These are phyloP conservation scores for Sebastes elongatus DNA, from an alignment of 2,797 vertebrate genomes.

Conservation along the genomic window DNA sequence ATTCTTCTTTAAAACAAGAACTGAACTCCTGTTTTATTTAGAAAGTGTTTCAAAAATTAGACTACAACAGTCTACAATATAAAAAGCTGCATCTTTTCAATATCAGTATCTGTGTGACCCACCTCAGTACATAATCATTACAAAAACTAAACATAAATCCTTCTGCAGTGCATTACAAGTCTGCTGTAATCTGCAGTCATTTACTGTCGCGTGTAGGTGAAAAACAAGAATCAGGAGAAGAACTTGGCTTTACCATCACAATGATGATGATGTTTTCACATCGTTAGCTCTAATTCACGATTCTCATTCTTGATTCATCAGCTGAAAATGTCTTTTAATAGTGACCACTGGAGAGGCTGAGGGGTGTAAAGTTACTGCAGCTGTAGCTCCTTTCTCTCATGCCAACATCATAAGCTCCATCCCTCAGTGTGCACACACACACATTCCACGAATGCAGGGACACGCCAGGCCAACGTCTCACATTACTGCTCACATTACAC, in stretches of 20 bases:
- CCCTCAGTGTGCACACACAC: constrained; percentile 8
- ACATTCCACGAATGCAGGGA: constrained; percentile 36
- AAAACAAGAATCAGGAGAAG: too few species aligned
- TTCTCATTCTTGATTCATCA: constrained; percentile 1
- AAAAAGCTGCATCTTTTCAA: too few species aligned
- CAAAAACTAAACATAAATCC: too few species aligned
- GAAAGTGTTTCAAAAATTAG: too few species aligned
- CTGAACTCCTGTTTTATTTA: too few species aligned
- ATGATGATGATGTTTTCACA: constrained; percentile 22
- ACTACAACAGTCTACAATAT: too few species aligned
- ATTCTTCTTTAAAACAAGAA: too few species aligned
- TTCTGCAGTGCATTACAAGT: too few species aligned
- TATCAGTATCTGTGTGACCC: too few species aligned
- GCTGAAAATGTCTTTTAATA: constrained; percentile 20
- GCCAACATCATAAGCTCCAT: constrained; percentile 45
- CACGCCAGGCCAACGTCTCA: constrained; percentile 39
- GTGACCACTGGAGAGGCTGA: not conserved
- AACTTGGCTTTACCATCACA: not conserved
- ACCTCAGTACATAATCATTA: too few species aligned
- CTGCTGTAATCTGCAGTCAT: too few species aligned
- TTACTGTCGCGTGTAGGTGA: too few species aligned
- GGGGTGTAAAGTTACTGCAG: constrained; percentile 39
- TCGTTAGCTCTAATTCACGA: not conserved
- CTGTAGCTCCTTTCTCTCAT: constrained; percentile 43
- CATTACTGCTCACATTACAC: constrained; percentile 62